A percentile compares a stretch with the other conserved stretches of the same genome.
Evolutionary conservation across 2,113 vertebrate species (phyloP).

Genomic region (Elanoides forficatus): DNA sequence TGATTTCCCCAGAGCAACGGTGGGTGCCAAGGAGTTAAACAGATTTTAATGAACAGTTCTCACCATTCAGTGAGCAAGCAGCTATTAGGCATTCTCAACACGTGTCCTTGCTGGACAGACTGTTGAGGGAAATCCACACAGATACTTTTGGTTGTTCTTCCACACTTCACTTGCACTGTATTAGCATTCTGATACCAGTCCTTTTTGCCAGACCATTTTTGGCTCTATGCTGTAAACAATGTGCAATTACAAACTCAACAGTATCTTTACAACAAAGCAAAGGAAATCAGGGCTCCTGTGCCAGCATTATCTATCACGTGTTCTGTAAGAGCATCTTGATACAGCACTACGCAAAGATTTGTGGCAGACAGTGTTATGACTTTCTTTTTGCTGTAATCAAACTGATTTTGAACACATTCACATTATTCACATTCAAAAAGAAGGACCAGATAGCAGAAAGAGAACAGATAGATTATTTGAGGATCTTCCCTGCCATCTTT

Average conservation of each 20-base stretch:
- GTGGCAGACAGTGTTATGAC: not conserved
- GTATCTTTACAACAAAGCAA: not conserved
- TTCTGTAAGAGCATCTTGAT: not conserved
- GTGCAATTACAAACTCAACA: not conserved
- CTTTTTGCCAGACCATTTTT: not conserved
- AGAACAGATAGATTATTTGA: not conserved
- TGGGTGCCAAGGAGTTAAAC: not conserved
- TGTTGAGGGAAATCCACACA: not conserved
- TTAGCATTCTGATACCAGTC: not conserved
- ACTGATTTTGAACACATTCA: not conserved
- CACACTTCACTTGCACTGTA: not conserved
- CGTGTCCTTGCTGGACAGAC: not conserved
- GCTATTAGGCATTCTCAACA: accelerated
- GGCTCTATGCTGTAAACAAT: not conserved
- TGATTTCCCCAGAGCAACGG: not conserved
- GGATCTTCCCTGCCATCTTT: not conserved
- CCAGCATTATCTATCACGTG: not conserved
- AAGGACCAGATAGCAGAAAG: not conserved
- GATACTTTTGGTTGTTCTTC: not conserved
- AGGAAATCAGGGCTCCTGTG: not conserved
- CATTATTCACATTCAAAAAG: not conserved
- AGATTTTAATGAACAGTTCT: not conserved
- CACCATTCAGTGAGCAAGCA: not conserved
- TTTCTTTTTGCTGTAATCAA: not conserved
- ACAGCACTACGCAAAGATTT: not conserved